Base-by-base conservation (phyloP, 1,140 invertebrate species). In the Frieseomelitta varia region DNA sequence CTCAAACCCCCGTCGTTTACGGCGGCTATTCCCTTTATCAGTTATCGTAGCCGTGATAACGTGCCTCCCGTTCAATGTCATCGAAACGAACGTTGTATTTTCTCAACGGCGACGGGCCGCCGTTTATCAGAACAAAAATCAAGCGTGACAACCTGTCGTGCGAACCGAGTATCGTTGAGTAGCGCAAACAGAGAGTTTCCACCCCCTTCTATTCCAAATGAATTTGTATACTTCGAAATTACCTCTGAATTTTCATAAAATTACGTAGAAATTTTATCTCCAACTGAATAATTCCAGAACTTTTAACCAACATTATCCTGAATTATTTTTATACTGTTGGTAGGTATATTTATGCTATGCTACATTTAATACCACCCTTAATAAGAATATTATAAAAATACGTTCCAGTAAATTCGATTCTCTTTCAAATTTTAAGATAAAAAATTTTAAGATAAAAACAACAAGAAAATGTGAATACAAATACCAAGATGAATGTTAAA, bases 41-140 rank as follows among this genome's bases (percentile, higher is more conserved):
- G 56, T 24, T 47, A 72, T 69, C 75, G 39, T 65, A 55, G 61
- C 34, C 19, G 55, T 58, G 86, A 84, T 87, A 85, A 85, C 81
- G 68, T n/a, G 68, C 24, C 63, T 34, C n/a, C 56, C 72, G 74
- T 79, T 81, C 73, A 85, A 88, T 81, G 84, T 81, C 78, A 56
- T 39, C 27, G 55, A 78, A 71, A 71, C 47, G 76, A 78, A 71
- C 24, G 47, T 39, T 56, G n/a, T 87, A 87, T 80, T 80, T 87
- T 88, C 84, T 80, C 61, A 84, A 84, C 58, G 65, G 80, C n/a
- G 55, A 74, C 34, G 53, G n/a, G 79, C 34, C 47, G 21, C 15
- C 17, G 51, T 79, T 86, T 87, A 84, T 87, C 71, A 10, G 24
- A 8, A 27, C 51, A 53, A 30, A 67, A 30, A 81, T 81, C 75